These are phyloP conservation scores for Mormyrus proboscirostris DNA, from an alignment of 2,797 vertebrate species.

Conservation along the genomic window DNA sequence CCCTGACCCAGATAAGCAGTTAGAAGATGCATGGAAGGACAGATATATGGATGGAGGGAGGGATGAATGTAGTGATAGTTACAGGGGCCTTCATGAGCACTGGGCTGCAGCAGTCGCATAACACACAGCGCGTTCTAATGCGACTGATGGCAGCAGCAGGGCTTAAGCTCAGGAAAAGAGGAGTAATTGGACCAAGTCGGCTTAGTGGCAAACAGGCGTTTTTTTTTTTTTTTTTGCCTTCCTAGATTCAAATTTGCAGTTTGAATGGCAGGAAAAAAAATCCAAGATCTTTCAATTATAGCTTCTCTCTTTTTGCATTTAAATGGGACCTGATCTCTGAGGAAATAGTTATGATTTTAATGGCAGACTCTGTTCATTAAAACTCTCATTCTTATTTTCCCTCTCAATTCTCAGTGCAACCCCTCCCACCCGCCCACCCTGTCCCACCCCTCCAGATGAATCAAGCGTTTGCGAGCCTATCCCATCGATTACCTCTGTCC, in stretches of 20 bases:
- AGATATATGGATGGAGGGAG: neutral
- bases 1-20: neutral
- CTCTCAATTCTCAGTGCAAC: constrained; percentile 41
- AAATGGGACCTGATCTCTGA: constrained; percentile 66
- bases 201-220: constrained; percentile 42
- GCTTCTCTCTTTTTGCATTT: constrained; percentile 53
- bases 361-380: constrained; percentile 67
- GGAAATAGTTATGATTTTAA: constrained; percentile 69
- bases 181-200: constrained; percentile 51
- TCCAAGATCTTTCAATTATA: constrained; percentile 64
- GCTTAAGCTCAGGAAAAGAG: constrained; percentile 39
- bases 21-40: neutral
- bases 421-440: neutral
- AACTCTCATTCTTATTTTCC: constrained; percentile 53
- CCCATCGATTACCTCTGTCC: constrained; percentile 59
- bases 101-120: neutral
- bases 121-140: neutral
- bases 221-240: constrained; percentile 35
- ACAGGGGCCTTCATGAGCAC: too few species aligned
- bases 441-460: constrained; percentile 26
- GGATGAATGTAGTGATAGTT: neutral
- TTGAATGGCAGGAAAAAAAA: constrained; percentile 59
- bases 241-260: constrained; percentile 47
- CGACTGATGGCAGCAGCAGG: constrained; percentile 19
- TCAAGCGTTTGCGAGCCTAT: constrained; percentile 43